Conservation (phyloP, 92 coral and sea anemone species). For the Virgularia gustaviana region DNA sequence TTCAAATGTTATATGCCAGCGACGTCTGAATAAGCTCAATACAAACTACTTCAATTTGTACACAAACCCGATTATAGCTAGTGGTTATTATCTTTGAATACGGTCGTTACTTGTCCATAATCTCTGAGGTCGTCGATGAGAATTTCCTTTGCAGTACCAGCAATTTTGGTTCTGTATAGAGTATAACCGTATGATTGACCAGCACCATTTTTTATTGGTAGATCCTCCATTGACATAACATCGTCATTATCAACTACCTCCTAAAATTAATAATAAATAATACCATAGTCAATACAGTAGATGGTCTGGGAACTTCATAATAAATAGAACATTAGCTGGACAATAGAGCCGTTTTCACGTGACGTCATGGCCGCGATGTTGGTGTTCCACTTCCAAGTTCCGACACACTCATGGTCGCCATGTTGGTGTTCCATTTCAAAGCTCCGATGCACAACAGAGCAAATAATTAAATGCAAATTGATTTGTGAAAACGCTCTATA, state of each 20-base stretch:
- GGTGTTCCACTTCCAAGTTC: too few relatives aligned
- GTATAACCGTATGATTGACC: slow-evolving; percentile 89
- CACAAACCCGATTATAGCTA: neutral
- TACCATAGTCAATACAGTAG: neutral
- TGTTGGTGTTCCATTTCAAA: too few relatives aligned
- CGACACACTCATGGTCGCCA: too few relatives aligned
- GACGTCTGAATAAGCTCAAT: too few relatives aligned
- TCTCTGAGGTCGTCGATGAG: slow-evolving; percentile 62
- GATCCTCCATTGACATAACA: slow-evolving; percentile 72
- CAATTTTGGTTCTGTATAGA: slow-evolving; percentile 62
- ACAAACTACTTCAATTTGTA: neutral
- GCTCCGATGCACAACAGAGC: too few relatives aligned
- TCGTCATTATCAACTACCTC: slow-evolving; percentile 46
- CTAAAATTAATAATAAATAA: slow-evolving; percentile 1
- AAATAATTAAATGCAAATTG: too few relatives aligned
- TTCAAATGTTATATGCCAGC: too few relatives aligned
- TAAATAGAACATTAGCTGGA: too few relatives aligned
- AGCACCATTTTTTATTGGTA: slow-evolving; percentile 71
- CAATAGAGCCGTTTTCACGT: too few relatives aligned
- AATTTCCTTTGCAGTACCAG: slow-evolving; percentile 49
- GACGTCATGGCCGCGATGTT: too few relatives aligned
- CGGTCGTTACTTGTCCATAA: slow-evolving; percentile 69
- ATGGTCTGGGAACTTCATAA: neutral
- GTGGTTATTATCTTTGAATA: neutral
- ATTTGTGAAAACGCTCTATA: too few relatives aligned